Evolutionary conservation across 2,888 invertebrate genomes (phyloP).

Genomic region (Graphium colonna): DNA sequence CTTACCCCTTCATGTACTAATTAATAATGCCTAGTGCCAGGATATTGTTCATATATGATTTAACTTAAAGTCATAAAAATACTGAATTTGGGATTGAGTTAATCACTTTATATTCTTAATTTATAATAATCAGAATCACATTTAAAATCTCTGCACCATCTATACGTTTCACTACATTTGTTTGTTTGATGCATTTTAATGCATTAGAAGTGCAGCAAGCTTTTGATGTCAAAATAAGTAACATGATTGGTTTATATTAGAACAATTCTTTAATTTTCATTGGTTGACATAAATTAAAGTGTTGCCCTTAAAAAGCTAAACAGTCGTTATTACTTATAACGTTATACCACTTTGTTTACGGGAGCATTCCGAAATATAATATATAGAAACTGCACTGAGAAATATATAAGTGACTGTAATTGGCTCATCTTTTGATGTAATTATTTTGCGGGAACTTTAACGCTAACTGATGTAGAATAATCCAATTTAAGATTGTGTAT

Average conservation of each 20-base stretch:
- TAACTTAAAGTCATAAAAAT: constrained; percentile 2
- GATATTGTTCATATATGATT: neutral
- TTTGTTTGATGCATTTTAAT: constrained; percentile 24
- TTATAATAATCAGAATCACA: neutral
- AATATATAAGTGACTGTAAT: too few species aligned
- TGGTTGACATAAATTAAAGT: constrained; percentile 9
- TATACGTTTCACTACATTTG: constrained; percentile 14
- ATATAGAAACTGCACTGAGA: too few species aligned
- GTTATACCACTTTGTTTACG: too few species aligned
- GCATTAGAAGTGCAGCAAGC: constrained; percentile 23
- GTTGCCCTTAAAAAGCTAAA: too few species aligned
- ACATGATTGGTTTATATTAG: constrained; percentile 22
- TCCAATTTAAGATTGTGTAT: too few species aligned
- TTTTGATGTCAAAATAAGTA: constrained; percentile 17
- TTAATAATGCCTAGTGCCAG: constrained; percentile 1
- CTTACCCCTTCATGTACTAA: constrained; percentile 22
- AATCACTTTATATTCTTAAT: neutral
- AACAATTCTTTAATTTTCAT: constrained; percentile 17
- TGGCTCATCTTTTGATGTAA: too few species aligned
- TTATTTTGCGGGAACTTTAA: too few species aligned
- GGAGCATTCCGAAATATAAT: too few species aligned
- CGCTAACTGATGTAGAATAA: too few species aligned
- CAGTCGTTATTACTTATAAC: too few species aligned
- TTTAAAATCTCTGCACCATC: constrained; percentile 2
- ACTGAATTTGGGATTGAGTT: neutral